Conservation (phyloP, 2,888 invertebrate genomes). For the Hofmannophila pseudospretella region DNA sequence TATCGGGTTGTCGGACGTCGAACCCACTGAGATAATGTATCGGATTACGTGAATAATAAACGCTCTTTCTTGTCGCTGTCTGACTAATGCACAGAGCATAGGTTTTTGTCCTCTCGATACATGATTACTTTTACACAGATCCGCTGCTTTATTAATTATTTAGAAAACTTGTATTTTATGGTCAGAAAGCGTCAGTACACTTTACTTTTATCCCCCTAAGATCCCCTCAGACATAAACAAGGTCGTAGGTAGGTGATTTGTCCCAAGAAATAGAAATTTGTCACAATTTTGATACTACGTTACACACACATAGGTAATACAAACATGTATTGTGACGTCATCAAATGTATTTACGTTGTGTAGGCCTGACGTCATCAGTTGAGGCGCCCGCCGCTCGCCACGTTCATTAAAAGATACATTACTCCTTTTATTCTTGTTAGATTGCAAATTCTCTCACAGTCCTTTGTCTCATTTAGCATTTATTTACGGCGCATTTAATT, state of each 20-base stretch:
- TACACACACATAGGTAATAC: too few relatives aligned
- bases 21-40: constrained; percentile 43
- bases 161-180: too few relatives aligned
- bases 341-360: background rate
- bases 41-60: constrained; percentile 66
- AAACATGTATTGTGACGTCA: too few relatives aligned
- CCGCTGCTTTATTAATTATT: too few relatives aligned
- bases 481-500: constrained; percentile 73
- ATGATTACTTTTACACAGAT: too few relatives aligned
- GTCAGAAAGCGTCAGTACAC: too few relatives aligned
- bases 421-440: constrained; percentile 67
- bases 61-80: constrained; percentile 36
- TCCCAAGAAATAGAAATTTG: too few relatives aligned
- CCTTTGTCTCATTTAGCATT: constrained; percentile 74
- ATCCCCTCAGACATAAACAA: too few relatives aligned
- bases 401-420: constrained; percentile 66
- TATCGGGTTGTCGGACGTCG: constrained; percentile 33
- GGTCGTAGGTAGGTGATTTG: too few relatives aligned
- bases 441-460: constrained; percentile 63
- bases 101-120: too few relatives aligned
- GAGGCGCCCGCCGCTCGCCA: constrained; percentile 27
- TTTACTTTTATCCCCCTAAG: too few relatives aligned
- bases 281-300: too few relatives aligned
- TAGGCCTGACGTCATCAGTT: background rate
- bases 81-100: constrained; percentile 38